Base-by-base conservation (phyloP, 2,888 invertebrate species). In the Endomychus coccineus region DNA sequence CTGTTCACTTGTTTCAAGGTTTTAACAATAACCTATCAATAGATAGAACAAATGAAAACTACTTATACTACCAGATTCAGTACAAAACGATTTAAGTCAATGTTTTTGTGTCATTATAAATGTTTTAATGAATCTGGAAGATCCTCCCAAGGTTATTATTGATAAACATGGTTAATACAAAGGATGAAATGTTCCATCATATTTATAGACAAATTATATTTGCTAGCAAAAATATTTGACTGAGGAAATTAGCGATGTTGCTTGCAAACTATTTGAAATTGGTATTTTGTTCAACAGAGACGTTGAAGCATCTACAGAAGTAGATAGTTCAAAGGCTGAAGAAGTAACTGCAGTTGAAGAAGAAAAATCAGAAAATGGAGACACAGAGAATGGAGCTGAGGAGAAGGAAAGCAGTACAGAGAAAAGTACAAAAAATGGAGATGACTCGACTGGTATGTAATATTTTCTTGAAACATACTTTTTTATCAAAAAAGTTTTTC, bases 381-480 rank as follows among this genome's bases (percentile, higher is more conserved):
- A 66, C 11, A 62, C 62, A 19, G 63, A 65, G 34, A 62, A 66
- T 23, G 62, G 62, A 43, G 52, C 66, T 27, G 62, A 62, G 6
- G 39, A 38, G 61, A 67, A 64, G 52, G 69, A 69, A 47, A 69
- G 68, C 48, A 67, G 68, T 19, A 60, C 64, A 1, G 51, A 49
- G 16, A 33, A 67, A 38, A 67, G 68, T 43, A 45, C 52, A 10
- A 62, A 66, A 29, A 66, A 66, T 34, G 67, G 67, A 35, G 59
- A 56, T 31, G 65, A 67, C 51, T 61, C 64, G 30, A 64, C 64
- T 59, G 69, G 68, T 67, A 39, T 31, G 11, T 30, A 23, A 14
- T 7, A 12, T 9, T 34, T 31, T 14, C 16, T 25, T 23, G 25
- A 16, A 37, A 25, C 12, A 12, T 16, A 19, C 7, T 19, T 5